phyloP scores from a whole-genome alignment of 2,888 invertebrate species.

The Caenorhabditis sp. region DNA sequence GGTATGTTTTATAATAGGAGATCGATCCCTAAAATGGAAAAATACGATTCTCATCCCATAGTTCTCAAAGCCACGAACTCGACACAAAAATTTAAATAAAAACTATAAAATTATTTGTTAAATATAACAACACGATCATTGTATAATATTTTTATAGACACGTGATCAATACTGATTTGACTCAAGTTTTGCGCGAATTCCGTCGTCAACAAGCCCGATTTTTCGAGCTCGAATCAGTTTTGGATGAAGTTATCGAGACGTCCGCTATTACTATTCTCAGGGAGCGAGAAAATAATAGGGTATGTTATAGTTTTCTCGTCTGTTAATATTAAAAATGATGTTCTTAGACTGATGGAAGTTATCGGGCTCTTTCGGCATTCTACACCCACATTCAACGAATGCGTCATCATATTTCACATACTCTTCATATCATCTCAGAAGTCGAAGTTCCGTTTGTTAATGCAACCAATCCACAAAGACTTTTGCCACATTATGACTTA shows the following conservation, averaged over 20 bases:
- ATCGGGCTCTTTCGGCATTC: conserved; percentile 16
- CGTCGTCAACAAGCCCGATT: conserved; percentile 12
- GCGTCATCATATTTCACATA: conserved; percentile 24
- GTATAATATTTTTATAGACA: conserved; percentile 9
- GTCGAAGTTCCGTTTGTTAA: conserved; percentile 19
- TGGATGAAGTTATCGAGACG: conserved; percentile 17
- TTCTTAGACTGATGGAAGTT: conserved; percentile 14
- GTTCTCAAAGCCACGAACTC: too few species aligned
- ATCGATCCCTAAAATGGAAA: too few species aligned
- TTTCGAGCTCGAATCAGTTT: conserved; percentile 10
- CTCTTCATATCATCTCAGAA: conserved; percentile 16
- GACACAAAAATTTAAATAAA: neutral
- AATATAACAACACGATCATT: too few species aligned
- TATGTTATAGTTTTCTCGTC: neutral
- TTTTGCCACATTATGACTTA: conserved; percentile 24
- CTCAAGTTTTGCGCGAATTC: conserved; percentile 6
- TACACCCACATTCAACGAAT: conserved; percentile 16
- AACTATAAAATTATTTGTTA: neutral
- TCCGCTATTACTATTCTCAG: conserved; percentile 10
- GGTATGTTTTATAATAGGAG: neutral
- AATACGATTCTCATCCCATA: too few species aligned
- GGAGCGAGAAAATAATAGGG: neutral
- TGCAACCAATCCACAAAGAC: conserved; percentile 6
- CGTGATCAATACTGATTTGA: conserved; percentile 20
- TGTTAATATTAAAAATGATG: neutral